phyloP scores from a whole-genome alignment of 2,113 vertebrate species.

The Sclerurus mexicanus region DNA sequence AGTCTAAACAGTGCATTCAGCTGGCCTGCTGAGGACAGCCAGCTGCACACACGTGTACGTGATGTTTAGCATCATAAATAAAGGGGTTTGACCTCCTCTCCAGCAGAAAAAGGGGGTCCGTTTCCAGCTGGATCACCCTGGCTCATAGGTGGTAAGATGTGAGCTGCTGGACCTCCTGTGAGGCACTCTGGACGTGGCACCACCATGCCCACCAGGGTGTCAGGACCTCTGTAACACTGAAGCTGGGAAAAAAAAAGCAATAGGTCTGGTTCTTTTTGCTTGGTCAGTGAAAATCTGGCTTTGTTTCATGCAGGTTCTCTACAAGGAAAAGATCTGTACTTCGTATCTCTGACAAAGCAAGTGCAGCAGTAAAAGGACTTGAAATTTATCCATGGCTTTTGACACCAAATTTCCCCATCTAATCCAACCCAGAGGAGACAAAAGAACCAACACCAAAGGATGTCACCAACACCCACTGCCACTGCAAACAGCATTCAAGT shows the following conservation, averaged over 20 bases:
- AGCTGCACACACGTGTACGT: not conserved
- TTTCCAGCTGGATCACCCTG: not conserved
- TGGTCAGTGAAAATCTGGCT: not conserved
- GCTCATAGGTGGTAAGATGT: not conserved
- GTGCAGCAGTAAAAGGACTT: not conserved
- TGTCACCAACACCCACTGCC: slow-evolving; percentile 22
- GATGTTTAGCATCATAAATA: not conserved
- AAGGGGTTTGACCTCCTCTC: not conserved
- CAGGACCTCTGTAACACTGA: not conserved
- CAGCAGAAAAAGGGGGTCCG: not conserved
- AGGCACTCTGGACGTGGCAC: not conserved
- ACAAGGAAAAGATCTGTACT: not conserved
- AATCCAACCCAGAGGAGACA: slow-evolving; percentile 19
- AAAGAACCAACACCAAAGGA: slow-evolving; percentile 62
- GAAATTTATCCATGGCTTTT: slow-evolving; percentile 47
- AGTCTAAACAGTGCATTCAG: not conserved
- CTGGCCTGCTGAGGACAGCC: not conserved
- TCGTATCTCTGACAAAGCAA: not conserved
- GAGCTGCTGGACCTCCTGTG: not conserved
- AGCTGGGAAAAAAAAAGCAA: not conserved
- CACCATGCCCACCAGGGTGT: not conserved
- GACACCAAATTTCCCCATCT: not conserved
- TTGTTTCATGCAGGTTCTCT: not conserved
- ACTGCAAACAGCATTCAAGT: slow-evolving; percentile 56
- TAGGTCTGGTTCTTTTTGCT: not conserved